Base-by-base conservation (phyloP, 2,113 vertebrate genomes). In the Ammodytes dubius region DNA sequence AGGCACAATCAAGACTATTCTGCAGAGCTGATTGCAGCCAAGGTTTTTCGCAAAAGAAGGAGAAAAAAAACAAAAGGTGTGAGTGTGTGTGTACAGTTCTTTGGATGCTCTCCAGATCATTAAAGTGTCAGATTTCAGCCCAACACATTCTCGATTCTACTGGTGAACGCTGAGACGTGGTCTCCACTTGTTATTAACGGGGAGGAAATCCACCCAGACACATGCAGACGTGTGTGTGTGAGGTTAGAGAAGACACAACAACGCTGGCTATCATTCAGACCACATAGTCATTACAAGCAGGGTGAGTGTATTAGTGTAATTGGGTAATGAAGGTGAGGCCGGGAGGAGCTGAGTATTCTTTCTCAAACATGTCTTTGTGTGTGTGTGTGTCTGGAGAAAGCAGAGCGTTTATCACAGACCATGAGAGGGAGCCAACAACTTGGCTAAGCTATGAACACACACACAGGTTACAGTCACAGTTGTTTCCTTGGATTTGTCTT, bases 81-180 rank as follows among this genome's bases (percentile, higher is more conserved):
- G 85, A 74, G 68, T 88, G 86, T 77, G 68, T 88, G 86, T 2
- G 89, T 56, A 50, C 10, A 39, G 67, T 47, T 82, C 27, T 81
- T 86, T 91, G 86, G 92, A 86, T 47, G 63, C 57, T 70, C 66
- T 91, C 87, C 87, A 89, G 78, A 88, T 92, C 83, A 90, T 93
- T 93, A 88, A 93, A 89, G 90, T 90, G 71, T 95, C 82, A 72
- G n/a, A 65, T 94, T 94, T 89, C 92, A 92, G 54, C 75, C 76
- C 54, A 85, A 92, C 83, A 91, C 88, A 74, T 83, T 88, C 79
- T 76, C 83, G 11, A 45, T 77, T 79, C 82, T 69, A 54, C 64
- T 83, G 64, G 42, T 81, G 69, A 87, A 58, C 78, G 14, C 86
- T 46, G 68, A 86, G 72, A 82, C 85, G 72, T 13, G 14, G 71